Percentiles rank a stretch among this genome's conserved stretches.
phyloP scores from a whole-genome alignment of 2,888 invertebrate genomes.

The Archaeoteleia sp. region DNA sequence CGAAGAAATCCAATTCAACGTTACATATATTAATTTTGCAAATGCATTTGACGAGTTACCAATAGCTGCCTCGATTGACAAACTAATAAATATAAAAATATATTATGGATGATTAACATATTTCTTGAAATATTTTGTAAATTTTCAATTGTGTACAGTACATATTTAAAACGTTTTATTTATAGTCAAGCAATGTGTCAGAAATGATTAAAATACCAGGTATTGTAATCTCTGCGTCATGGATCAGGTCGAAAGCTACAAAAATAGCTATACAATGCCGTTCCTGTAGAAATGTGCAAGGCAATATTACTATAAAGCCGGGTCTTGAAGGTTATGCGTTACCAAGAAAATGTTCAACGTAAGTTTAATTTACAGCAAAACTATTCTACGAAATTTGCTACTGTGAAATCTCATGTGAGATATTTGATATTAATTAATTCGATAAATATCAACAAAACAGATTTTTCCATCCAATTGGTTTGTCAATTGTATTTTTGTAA shows the following conservation, averaged over 20 bases:
- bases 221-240: slow-evolving; percentile 94
- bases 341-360: slow-evolving; percentile 96
- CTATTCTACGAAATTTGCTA: too few relatives aligned
- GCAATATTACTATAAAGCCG: slow-evolving; percentile 92
- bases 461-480: not conserved
- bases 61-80: too few relatives aligned
- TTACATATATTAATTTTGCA: too few relatives aligned
- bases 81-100: too few relatives aligned
- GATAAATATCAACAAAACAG: not conserved
- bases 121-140: not conserved
- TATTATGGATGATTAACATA: too few relatives aligned
- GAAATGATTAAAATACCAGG: slow-evolving; percentile 96
- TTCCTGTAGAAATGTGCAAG: slow-evolving; percentile 91
- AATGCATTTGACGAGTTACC: too few relatives aligned
- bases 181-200: slow-evolving; percentile 94
- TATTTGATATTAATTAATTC: not conserved
- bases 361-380: slow-evolving; percentile 75
- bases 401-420: not conserved
- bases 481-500: slow-evolving; percentile 1
- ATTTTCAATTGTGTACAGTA: not conserved
- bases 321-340: slow-evolving; percentile 97
- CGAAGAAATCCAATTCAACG: too few relatives aligned
- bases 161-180: slow-evolving; percentile 39
- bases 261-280: slow-evolving; percentile 97
- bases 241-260: slow-evolving; percentile 96